Percentiles rank a stretch among this genome's conserved stretches.
Conservation (phyloP, 2,888 invertebrate genomes). For the Scaptomyza caliginosa region DNA sequence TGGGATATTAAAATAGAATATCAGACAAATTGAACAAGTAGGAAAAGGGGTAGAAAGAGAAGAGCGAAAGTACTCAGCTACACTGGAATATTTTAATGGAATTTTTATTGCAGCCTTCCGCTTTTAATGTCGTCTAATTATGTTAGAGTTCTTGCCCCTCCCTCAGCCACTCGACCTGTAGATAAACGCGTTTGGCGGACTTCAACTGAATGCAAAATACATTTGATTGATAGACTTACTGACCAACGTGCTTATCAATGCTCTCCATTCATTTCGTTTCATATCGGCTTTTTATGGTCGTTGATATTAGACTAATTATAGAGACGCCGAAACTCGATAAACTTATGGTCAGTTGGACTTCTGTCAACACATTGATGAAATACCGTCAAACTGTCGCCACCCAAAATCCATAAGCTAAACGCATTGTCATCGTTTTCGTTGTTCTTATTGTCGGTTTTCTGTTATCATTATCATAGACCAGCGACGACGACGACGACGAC, state of each 20-base stretch:
- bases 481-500: constrained; percentile 32
- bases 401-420: constrained; percentile 38
- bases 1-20: constrained; percentile 34
- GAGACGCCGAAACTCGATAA: constrained; percentile 63
- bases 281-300: constrained; percentile 58
- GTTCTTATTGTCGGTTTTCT: constrained; percentile 26
- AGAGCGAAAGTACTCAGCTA: not conserved
- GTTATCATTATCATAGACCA: constrained; percentile 63
- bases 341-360: constrained; percentile 56
- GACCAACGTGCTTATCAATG: constrained; percentile 6
- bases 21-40: constrained; percentile 3
- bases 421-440: constrained; percentile 52
- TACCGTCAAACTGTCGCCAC: constrained; percentile 27
- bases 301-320: constrained; percentile 77
- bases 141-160: too few relatives aligned
- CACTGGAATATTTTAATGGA: not conserved
- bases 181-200: not conserved
- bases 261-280: constrained; percentile 22
- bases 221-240: constrained; percentile 46
- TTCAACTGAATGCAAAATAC: not conserved
- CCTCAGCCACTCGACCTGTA: not conserved
- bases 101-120: not conserved
- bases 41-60: not conserved
- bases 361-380: constrained; percentile 64
- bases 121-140: not conserved